Evolutionary conservation across 2,888 invertebrate species (phyloP).

Genomic region (Lepidonotus clava): DNA sequence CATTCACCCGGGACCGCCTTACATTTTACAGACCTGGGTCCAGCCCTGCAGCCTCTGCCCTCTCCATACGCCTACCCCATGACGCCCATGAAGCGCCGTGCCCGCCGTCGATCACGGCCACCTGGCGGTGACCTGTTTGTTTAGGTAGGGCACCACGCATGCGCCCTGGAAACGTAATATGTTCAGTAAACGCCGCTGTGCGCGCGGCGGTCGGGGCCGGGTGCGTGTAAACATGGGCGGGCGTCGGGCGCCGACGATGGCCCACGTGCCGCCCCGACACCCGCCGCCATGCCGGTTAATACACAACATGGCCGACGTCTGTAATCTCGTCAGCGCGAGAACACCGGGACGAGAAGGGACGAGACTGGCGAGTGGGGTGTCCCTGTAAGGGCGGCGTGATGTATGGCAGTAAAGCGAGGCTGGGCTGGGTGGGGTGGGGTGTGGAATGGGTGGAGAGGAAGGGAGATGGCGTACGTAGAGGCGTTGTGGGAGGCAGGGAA

Average conservation of each 20-base stretch:
- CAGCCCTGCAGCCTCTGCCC: no score
- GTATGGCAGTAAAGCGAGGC: not conserved
- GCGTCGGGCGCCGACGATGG: not conserved
- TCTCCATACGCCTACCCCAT: no score
- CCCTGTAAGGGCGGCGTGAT: slow-evolving; percentile 19
- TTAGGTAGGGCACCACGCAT: no score
- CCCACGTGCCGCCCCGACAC: not conserved
- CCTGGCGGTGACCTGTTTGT: slow-evolving; percentile 6
- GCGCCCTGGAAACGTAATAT: slow-evolving; percentile 12
- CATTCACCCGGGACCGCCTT: no score
- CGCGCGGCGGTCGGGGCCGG: not conserved
- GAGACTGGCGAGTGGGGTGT: slow-evolving; percentile 11
- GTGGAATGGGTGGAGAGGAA: not conserved
- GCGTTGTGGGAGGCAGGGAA: no score
- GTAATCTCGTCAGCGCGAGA: slow-evolving; percentile 33
- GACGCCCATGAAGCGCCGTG: not conserved
- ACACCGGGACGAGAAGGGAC: not conserved
- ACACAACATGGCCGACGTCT: slow-evolving; percentile 11
- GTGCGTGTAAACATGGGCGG: not conserved
- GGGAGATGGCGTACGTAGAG: no score
- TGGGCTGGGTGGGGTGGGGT: not conserved
- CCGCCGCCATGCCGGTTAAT: slow-evolving; percentile 1
- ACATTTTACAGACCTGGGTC: no score
- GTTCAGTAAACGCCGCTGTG: not conserved
- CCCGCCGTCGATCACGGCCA: slow-evolving; percentile 5